Evolutionary conservation across 2,113 vertebrate genomes (phyloP).

Genomic region (Rhabdomys dilectus): DNA sequence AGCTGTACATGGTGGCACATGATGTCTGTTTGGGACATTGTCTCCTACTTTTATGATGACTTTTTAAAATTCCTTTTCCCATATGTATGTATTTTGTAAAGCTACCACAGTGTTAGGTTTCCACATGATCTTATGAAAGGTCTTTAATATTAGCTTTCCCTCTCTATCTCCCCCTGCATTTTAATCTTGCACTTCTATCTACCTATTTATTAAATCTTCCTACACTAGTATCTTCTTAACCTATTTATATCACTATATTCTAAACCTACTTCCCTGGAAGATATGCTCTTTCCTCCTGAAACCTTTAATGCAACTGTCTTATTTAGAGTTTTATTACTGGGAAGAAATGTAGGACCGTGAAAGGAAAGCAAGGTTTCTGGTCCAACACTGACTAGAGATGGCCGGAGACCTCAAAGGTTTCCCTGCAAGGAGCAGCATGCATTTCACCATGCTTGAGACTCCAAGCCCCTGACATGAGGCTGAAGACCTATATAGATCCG

Average conservation of each 20-base stretch:
- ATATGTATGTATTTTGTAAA: not conserved
- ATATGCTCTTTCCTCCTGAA: not conserved
- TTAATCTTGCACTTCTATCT: not conserved
- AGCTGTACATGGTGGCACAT: not conserved
- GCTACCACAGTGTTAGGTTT: not conserved
- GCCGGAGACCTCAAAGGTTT: too few relatives aligned
- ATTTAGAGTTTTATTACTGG: too few relatives aligned
- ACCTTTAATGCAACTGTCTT: too few relatives aligned
- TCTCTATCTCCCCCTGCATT: too few relatives aligned
- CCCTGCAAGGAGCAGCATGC: too few relatives aligned
- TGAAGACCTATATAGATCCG: too few relatives aligned
- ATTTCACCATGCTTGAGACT: too few relatives aligned
- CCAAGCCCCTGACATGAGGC: too few relatives aligned
- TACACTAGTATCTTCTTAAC: not conserved
- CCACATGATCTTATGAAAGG: not conserved
- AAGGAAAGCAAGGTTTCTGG: too few relatives aligned
- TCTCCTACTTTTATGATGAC: not conserved
- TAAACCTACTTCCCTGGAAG: not conserved
- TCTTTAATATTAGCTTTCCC: not conserved
- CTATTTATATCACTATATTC: not conserved
- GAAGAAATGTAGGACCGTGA: too few relatives aligned
- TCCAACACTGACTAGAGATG: too few relatives aligned
- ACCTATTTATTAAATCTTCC: not conserved
- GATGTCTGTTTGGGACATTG: not conserved
- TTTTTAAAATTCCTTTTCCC: not conserved